Conservation (phyloP, 2,888 invertebrate genomes). For the Stenolophus ochropezus region DNA sequence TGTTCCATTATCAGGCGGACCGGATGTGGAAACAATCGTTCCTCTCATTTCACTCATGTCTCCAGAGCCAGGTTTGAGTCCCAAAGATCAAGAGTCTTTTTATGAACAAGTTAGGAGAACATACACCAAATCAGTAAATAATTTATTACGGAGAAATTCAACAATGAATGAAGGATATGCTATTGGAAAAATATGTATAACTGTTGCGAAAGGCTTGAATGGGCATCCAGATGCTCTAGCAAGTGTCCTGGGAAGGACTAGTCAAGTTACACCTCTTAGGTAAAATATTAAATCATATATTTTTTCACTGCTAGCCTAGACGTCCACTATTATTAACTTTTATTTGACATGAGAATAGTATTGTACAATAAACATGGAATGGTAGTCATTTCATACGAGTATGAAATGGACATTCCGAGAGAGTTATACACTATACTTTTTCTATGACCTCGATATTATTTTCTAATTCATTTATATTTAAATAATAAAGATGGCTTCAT, state of each 20-base stretch:
- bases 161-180: conserved; percentile 44
- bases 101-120: conserved; percentile 27
- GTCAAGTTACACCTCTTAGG: conserved; percentile 68
- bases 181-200: conserved; percentile 66
- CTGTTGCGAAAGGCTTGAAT: conserved; percentile 69
- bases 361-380: too few relatives aligned
- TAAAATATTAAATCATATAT: conserved; percentile 63
- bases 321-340: neutral
- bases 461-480: too few relatives aligned
- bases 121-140: neutral
- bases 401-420: too few relatives aligned
- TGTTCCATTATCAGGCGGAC: conserved; percentile 81
- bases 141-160: neutral
- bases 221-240: conserved; percentile 68
- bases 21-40: conserved; percentile 79
- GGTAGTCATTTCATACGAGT: too few relatives aligned
- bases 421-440: too few relatives aligned
- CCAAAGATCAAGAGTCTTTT: conserved; percentile 44
- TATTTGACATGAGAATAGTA: too few relatives aligned
- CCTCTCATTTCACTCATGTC: conserved; percentile 79
- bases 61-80: conserved; percentile 68
- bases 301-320: too few relatives aligned
- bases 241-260: conserved; percentile 68
- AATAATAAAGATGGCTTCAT: too few relatives aligned
- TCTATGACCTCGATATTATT: too few relatives aligned